phyloP scores from a whole-genome alignment of 2,888 invertebrate genomes.

The Podotricha telesiphe region DNA sequence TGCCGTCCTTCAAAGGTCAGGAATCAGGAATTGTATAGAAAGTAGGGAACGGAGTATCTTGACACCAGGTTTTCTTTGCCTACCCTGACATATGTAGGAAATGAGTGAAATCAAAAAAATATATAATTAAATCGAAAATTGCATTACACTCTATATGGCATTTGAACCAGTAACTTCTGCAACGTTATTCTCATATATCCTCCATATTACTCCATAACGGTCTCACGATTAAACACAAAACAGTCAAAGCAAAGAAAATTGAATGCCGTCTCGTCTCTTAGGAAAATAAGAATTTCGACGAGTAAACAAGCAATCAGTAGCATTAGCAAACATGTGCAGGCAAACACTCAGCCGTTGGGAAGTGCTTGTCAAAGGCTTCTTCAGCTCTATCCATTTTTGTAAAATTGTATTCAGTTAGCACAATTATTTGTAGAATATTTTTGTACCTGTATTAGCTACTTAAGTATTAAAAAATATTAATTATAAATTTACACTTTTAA shows the following conservation, averaged over 20 bases:
- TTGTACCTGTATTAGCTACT: background rate
- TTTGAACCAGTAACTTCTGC: background rate
- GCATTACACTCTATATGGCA: too few species aligned
- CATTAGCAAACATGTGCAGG: conserved; percentile 72
- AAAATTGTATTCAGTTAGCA: conserved; percentile 41
- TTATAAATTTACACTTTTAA: too few species aligned
- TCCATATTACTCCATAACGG: background rate
- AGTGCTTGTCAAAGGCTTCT: conserved; percentile 67
- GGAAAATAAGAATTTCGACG: conserved; percentile 70
- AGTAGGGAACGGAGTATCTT: too few species aligned
- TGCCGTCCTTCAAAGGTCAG: too few species aligned
- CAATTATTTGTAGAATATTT: conserved; percentile 4
- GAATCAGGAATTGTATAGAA: too few species aligned
- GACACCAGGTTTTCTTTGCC: too few species aligned
- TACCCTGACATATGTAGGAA: too few species aligned
- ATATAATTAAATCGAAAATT: too few species aligned
- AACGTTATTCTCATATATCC: background rate
- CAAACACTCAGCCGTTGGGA: conserved; percentile 59
- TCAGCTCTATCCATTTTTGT: conserved; percentile 64
- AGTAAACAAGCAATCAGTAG: conserved; percentile 79
- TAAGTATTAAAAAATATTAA: too few species aligned
- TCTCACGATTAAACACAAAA: conserved; percentile 15
- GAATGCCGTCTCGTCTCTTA: conserved; percentile 33
- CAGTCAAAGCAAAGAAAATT: conserved; percentile 12
- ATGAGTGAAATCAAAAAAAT: too few species aligned